Evolutionary conservation across 2,113 vertebrate genomes (phyloP).

Genomic region (Hylia prasina): DNA sequence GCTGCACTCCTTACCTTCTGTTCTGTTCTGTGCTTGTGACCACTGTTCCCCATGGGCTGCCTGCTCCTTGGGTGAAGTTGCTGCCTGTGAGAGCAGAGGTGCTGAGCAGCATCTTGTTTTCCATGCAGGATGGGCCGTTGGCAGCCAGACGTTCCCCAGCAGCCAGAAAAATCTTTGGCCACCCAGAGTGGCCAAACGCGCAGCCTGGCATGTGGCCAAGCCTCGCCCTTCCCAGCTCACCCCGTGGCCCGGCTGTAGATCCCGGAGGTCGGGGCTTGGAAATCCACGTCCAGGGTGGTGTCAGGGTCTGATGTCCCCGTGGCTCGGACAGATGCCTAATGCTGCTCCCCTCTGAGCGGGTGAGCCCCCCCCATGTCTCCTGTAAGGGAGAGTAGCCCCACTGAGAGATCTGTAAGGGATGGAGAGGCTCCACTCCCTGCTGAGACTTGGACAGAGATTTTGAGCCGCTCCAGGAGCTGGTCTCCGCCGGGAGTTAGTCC

Average conservation of each 20-base stretch:
- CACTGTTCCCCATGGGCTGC: neutral
- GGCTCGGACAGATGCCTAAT: neutral
- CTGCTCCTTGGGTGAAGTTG: neutral
- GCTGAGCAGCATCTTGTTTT: neutral
- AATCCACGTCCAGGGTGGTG: neutral
- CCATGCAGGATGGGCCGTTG: fast-evolving
- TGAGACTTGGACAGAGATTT: neutral
- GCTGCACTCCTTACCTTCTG: fast-evolving
- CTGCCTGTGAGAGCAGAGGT: neutral
- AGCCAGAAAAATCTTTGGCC: neutral
- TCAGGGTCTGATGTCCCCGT: neutral
- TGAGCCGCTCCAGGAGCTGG: neutral
- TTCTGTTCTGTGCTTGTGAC: neutral
- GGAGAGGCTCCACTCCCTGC: neutral
- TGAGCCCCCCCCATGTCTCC: neutral
- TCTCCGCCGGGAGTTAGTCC: neutral
- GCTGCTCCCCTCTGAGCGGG: neutral
- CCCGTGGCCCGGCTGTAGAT: neutral
- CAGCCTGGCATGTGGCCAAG: fast-evolving
- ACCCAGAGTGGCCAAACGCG: neutral
- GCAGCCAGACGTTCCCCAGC: neutral
- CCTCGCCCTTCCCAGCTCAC: fast-evolving
- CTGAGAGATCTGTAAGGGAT: no score
- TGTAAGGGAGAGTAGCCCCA: no score
- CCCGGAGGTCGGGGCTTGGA: neutral